phyloP scores from a whole-genome alignment of 2,113 vertebrate species.

The Ceyx cyanopectus region DNA sequence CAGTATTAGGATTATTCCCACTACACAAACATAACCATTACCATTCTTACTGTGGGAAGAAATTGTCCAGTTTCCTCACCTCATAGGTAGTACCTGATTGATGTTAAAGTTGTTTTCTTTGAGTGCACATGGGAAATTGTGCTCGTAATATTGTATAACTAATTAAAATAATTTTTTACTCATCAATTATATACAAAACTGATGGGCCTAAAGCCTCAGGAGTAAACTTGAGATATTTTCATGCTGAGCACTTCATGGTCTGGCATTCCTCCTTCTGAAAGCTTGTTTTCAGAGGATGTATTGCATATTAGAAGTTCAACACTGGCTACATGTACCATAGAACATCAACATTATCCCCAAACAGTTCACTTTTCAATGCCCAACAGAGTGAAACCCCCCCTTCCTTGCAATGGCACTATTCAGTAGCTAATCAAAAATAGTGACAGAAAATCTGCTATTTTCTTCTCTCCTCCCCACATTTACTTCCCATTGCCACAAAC shows the following conservation, averaged over 20 bases:
- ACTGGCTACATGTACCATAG: conserved; percentile 55
- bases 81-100: neutral
- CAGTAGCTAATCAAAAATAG: conserved; percentile 68
- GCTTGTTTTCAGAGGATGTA: conserved; percentile 70
- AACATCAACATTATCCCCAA: neutral
- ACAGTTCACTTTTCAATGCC: conserved; percentile 53
- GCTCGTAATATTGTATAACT: neutral
- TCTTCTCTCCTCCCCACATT: conserved; percentile 41
- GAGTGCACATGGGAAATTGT: neutral
- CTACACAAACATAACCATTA: neutral
- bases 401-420: conserved; percentile 40
- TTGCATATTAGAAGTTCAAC: conserved; percentile 56
- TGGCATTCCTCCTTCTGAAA: conserved; percentile 50
- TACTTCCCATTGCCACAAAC: conserved; percentile 59
- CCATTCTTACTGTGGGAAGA: neutral
- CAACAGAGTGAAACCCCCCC: neutral
- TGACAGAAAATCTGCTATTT: conserved; percentile 41
- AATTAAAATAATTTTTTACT: conserved; percentile 25
- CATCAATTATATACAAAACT: neutral
- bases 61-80: neutral
- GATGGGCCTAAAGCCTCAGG: neutral
- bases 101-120: neutral
- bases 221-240: conserved; percentile 38
- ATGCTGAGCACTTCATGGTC: conserved; percentile 37
- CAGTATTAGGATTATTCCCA: neutral